Conservation (phyloP, 1,140 invertebrate genomes). For the Meloidogyne hapla region DNA sequence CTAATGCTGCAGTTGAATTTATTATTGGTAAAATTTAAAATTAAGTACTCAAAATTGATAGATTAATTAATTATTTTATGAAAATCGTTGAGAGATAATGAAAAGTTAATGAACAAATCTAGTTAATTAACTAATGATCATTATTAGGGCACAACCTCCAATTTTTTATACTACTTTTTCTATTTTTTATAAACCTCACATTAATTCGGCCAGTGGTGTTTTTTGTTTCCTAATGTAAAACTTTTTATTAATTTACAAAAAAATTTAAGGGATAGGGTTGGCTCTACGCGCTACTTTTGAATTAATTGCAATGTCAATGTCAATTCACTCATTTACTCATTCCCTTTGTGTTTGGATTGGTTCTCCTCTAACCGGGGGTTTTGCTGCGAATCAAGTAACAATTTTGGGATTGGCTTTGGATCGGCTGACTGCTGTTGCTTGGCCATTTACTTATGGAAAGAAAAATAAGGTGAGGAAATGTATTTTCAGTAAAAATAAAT, state of each 20-base stretch:
- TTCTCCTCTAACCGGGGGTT: constrained; percentile 10
- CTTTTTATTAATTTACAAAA: too few relatives aligned
- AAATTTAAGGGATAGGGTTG: not conserved
- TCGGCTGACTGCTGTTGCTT: constrained; percentile 4
- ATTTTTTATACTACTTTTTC: too few relatives aligned
- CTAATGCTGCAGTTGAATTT: constrained; percentile 5
- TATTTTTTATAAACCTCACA: too few relatives aligned
- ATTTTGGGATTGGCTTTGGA: constrained; percentile 2
- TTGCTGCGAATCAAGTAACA: constrained; percentile 10
- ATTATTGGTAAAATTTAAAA: not conserved
- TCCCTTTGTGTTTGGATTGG: constrained; percentile 13
- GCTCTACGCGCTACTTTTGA: constrained; percentile 9
- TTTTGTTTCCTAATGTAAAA: too few relatives aligned
- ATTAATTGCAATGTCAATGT: not conserved
- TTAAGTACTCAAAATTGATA: not conserved
- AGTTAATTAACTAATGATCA: too few relatives aligned
- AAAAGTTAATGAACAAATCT: too few relatives aligned
- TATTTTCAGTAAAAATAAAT: not conserved
- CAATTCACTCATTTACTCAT: constrained; percentile 8
- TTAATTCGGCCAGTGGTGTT: too few relatives aligned
- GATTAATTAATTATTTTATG: not conserved
- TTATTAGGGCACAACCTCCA: too few relatives aligned
- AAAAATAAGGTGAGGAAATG: constrained; percentile 5
- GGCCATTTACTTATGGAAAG: constrained; percentile 12
- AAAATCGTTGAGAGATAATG: too few relatives aligned